Conservation (phyloP, 2,888 invertebrate species). For the Bombylius major region DNA sequence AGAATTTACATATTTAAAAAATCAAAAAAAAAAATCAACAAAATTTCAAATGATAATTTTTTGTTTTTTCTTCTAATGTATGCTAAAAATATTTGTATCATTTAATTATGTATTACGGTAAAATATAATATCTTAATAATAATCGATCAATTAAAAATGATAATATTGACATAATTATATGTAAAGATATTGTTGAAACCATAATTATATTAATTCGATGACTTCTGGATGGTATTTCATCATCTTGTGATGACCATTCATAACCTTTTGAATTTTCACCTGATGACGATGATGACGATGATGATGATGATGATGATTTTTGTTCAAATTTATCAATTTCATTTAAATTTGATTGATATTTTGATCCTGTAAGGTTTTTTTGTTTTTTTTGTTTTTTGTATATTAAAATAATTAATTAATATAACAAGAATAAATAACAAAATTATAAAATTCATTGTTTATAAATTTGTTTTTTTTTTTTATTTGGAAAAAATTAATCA, state of each 20-base stretch:
- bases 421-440: not conserved
- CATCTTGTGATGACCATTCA: slow-evolving; percentile 8
- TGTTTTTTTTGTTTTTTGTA: slow-evolving; percentile 19
- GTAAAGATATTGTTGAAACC: not conserved
- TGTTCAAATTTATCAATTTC: slow-evolving; percentile 71
- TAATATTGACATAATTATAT: not conserved
- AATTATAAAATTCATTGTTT: not conserved
- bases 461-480: too few relatives aligned
- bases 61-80: too few relatives aligned
- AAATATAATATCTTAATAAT: slow-evolving; percentile 2
- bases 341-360: slow-evolving; percentile 60
- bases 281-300: slow-evolving; percentile 30
- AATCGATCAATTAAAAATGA: slow-evolving; percentile 1
- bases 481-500: too few relatives aligned
- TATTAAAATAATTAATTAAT: too few relatives aligned
- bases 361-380: slow-evolving; percentile 42
- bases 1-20: too few relatives aligned
- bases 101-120: not conserved
- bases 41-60: too few relatives aligned
- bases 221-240: slow-evolving; percentile 1
- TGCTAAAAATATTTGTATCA: too few relatives aligned
- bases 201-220: not conserved
- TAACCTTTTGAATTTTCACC: slow-evolving; percentile 31
- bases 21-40: too few relatives aligned
- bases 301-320: slow-evolving; percentile 40